These are phyloP conservation scores for Chrysaora quinquecirrha DNA, from an alignment of 30 jellyfish, hydroid and myxozoan species.

Conservation along the genomic window DNA sequence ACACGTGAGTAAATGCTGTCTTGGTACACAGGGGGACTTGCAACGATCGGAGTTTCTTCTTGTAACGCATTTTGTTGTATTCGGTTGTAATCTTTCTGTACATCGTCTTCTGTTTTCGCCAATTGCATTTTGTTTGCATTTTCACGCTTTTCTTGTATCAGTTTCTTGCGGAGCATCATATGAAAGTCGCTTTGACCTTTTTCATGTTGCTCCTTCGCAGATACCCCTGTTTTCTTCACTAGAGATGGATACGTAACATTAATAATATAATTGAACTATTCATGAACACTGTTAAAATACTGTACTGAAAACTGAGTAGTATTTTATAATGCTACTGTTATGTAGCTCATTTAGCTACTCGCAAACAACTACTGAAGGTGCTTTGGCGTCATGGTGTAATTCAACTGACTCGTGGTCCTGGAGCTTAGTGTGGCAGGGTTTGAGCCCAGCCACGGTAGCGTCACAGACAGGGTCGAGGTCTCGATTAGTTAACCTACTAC, in stretches of 20 bases:
- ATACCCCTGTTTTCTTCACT: slow-evolving; percentile 27
- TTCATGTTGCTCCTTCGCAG: slow-evolving; percentile 18
- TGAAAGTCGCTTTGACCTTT: slow-evolving; percentile 54
- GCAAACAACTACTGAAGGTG: not conserved
- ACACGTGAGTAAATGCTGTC: slow-evolving; percentile 59
- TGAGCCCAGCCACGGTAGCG: no score
- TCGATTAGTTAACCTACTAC: no score
- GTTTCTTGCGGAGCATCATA: slow-evolving; percentile 59
- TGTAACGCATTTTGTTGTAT: slow-evolving; percentile 47
- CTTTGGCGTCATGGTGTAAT: no score
- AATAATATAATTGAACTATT: not conserved
- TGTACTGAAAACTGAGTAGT: not conserved
- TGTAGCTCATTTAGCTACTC: not conserved
- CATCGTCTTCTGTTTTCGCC: slow-evolving; percentile 52
- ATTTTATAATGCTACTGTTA: not conserved
- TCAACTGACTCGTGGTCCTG: not conserved
- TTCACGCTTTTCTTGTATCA: slow-evolving; percentile 52
- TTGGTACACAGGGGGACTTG: slow-evolving; percentile 75
- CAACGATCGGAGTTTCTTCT: slow-evolving; percentile 61
- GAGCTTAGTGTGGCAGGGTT: no score
- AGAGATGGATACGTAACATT: not conserved
- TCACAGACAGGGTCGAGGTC: no score
- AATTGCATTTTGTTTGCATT: slow-evolving; percentile 44
- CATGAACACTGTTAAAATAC: not conserved
- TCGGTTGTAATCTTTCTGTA: slow-evolving; percentile 34